These are phyloP conservation scores for Gisinianus flammeolus DNA, from an alignment of 2,888 invertebrate species.

Conservation along the genomic window DNA sequence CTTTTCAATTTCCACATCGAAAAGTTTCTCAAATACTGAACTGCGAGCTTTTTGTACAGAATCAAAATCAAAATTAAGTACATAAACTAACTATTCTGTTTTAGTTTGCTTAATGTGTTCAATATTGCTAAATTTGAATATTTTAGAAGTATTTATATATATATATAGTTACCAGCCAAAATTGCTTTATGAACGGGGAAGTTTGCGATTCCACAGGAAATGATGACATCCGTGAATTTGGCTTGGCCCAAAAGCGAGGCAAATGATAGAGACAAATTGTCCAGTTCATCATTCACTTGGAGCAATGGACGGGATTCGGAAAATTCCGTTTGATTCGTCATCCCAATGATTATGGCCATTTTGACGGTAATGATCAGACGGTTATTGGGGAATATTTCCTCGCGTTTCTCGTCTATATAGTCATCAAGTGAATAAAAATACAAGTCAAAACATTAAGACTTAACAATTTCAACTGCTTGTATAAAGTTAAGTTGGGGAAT, in stretches of 20 bases:
- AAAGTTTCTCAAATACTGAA: neutral
- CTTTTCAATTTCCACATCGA: neutral
- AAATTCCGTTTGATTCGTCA: neutral
- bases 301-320: neutral
- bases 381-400: conserved; percentile 1
- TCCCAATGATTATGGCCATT: conserved; percentile 9
- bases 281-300: neutral
- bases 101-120: neutral
- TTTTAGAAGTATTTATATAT: too few relatives aligned
- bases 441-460: too few relatives aligned
- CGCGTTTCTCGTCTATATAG: neutral
- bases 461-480: too few relatives aligned
- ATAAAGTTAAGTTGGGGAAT: too few relatives aligned
- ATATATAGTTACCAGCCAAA: neutral
- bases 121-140: neutral
- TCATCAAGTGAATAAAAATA: too few relatives aligned
- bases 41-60: neutral
- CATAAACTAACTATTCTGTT: too few relatives aligned
- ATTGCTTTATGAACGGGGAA: neutral
- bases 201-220: neutral
- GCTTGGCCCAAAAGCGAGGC: neutral
- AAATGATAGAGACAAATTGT: neutral
- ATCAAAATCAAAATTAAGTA: too few relatives aligned
- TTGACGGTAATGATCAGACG: neutral
- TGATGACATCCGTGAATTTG: neutral